Percentiles rank a stretch among this genome's conserved stretches.
phyloP scores from a whole-genome alignment of 2,888 invertebrate genomes.

The Trichopoda pennipes region DNA sequence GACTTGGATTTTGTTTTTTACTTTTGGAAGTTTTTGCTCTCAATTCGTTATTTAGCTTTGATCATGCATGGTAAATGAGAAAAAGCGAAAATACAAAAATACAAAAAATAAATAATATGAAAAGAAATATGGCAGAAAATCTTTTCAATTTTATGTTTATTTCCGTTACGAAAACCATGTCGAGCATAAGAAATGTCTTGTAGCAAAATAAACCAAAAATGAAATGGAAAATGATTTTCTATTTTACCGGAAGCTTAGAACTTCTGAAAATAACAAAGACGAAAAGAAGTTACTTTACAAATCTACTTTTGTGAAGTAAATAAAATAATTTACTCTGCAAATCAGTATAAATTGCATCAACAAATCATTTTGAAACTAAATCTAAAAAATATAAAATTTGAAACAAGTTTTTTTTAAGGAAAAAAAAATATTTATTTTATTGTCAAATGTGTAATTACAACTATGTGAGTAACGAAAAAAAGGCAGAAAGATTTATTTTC shows the following conservation, averaged over 20 bases:
- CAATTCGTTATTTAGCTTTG: constrained; percentile 47
- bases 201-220: constrained; percentile 28
- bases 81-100: constrained; percentile 20
- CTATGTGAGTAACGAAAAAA: too few species aligned
- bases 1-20: constrained; percentile 25
- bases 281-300: not conserved
- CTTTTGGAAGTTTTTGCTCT: not conserved
- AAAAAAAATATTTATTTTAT: too few species aligned
- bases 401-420: too few species aligned
- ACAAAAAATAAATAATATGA: not conserved
- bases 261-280: constrained; percentile 7
- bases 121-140: constrained; percentile 60
- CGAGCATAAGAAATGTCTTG: constrained; percentile 65
- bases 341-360: too few species aligned
- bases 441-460: too few species aligned
- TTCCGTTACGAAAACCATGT: constrained; percentile 66
- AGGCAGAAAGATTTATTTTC: too few species aligned
- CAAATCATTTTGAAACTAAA: too few species aligned
- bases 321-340: constrained; percentile 6
- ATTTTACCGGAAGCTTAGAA: constrained; percentile 59
- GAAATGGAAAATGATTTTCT: constrained; percentile 48
- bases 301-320: constrained; percentile 3
- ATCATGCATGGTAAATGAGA: constrained; percentile 63
- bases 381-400: too few species aligned
- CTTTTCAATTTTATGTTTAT: constrained; percentile 66